Base-by-base conservation (phyloP, 2,888 invertebrate species). In the Eupithecia abbreviata region DNA sequence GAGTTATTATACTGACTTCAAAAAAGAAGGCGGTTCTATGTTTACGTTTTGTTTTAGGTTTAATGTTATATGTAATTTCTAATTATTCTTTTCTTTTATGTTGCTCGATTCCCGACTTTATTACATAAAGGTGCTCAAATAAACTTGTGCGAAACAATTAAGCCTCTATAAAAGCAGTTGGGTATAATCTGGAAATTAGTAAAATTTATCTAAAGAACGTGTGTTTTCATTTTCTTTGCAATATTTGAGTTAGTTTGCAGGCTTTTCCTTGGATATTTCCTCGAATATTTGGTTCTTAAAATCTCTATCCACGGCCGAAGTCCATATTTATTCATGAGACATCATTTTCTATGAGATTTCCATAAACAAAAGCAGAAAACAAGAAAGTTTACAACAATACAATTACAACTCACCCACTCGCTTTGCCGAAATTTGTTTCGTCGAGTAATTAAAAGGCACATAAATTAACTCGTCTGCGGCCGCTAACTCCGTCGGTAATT, bases 381-480 rank as follows among this genome's bases (percentile, higher is more conserved):
- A 76, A 68, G 72, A 76, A 74, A 76, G 72, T 73, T 73, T 79
- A 69, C 18, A 72, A 76, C 74, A 78, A 74, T 75, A 74, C 72
- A 58, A 71, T 74, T 81, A 92, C 55, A 75, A 78, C 95, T 94
- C 82, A 95, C 95, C 95, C 75, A 94, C 88, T 84, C 94, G 91
- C 88, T 92, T 94, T 80, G 92, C 85, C 80, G 94, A 92, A 88
- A 93, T 92, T 84, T 90, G 91, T 80, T 90, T 87, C 15, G 93
- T 95, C 30, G 93, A 95, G 84, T 96, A 97, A 90, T 97, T 97
- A 88, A 97, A 97, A 72, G 96, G 96, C 84, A 97, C 93, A 90
- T 96, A 97, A 85, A 97, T 95, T 80, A 93, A 95, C 81, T 95
- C 91, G 83, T 96, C 96, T 45, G 95, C 91, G 41, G 87, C 86